These are phyloP conservation scores for Eueides isabella DNA, from an alignment of 1,140 invertebrate species.

Conservation along the genomic window DNA sequence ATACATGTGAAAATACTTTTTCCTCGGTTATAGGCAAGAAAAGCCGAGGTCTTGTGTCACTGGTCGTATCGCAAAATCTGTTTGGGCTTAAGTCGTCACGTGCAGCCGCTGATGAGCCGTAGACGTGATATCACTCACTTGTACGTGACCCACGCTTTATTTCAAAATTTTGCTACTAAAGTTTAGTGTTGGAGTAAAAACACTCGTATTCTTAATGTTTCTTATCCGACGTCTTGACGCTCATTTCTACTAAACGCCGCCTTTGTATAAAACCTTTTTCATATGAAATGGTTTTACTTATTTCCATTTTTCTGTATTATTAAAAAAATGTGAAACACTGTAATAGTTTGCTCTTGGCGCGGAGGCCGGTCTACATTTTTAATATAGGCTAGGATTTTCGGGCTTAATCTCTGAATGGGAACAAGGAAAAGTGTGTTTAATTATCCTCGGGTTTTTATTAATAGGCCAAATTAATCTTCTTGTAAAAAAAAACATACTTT, in stretches of 20 bases:
- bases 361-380: constrained; percentile 64
- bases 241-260: constrained; percentile 9
- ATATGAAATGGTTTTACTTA: constrained; percentile 11
- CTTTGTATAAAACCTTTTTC: constrained; percentile 8
- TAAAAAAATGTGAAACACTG: constrained; percentile 71
- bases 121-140: constrained; percentile 76
- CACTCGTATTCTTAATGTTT: constrained; percentile 47
- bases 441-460: constrained; percentile 37
- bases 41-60: constrained; percentile 40
- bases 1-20: neutral
- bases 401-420: constrained; percentile 41
- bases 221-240: constrained; percentile 27
- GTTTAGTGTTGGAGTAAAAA: constrained; percentile 54
- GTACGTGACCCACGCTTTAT: constrained; percentile 74
- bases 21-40: neutral
- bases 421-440: constrained; percentile 34
- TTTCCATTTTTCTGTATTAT: constrained; percentile 40
- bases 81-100: constrained; percentile 77
- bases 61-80: constrained; percentile 73
- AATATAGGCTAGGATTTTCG: constrained; percentile 63
- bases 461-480: constrained; percentile 34
- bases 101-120: constrained; percentile 72
- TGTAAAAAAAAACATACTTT: constrained; percentile 21
- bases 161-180: constrained; percentile 66
- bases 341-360: constrained; percentile 62